Evolutionary conservation across 1,140 invertebrate species (phyloP).

Genomic region (Bombus waltoni): DNA sequence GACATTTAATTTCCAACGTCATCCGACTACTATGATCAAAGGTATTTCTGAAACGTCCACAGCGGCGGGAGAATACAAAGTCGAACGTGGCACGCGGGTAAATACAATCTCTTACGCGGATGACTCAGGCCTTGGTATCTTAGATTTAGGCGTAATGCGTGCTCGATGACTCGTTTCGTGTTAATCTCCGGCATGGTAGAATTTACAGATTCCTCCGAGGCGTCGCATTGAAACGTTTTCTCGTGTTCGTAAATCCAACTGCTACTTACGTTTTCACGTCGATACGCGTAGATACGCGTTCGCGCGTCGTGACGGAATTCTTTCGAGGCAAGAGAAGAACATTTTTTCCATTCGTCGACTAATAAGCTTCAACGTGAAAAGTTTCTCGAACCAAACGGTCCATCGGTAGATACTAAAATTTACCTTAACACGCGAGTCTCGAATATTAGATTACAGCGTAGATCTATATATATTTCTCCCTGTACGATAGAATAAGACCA

Average conservation of each 20-base stretch:
- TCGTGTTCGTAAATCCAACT: not conserved
- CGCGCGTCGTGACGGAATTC: not conserved
- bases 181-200: conserved; percentile 58
- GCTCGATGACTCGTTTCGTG: conserved; percentile 67
- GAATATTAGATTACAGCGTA: no score
- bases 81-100: conserved; percentile 35
- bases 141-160: conserved; percentile 69
- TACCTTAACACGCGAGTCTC: not conserved
- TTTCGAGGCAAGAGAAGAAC: not conserved
- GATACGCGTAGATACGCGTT: not conserved
- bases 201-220: conserved; percentile 14
- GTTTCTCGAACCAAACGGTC: no score
- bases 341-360: not conserved
- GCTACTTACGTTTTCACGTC: not conserved
- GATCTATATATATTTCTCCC: not conserved
- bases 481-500: no score
- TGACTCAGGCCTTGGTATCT: conserved; percentile 68
- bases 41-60: conserved; percentile 45
- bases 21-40: conserved; percentile 17
- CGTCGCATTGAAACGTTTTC: not conserved
- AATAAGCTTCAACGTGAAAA: not conserved
- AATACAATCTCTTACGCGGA: conserved; percentile 61
- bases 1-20: conserved; percentile 9
- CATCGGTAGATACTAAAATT: no score
- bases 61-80: conserved; percentile 27